Evolutionary conservation across 1,140 invertebrate genomes (phyloP).

Genomic region (Musca domestica): DNA sequence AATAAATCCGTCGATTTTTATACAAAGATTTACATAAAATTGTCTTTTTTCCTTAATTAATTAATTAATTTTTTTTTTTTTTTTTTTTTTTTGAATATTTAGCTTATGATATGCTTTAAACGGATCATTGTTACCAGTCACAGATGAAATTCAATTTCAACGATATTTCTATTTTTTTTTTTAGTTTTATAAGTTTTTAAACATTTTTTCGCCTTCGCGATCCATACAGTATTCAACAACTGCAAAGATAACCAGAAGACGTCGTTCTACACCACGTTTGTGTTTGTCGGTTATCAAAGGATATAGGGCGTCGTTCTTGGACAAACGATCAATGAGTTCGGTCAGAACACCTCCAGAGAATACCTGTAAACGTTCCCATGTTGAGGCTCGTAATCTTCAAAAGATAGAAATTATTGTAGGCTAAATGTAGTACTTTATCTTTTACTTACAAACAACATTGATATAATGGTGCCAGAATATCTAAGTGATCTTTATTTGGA

Average conservation of each 20-base stretch:
- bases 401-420: conserved; percentile 32
- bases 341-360: conserved; percentile 68
- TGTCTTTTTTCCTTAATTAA: no score
- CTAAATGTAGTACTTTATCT: not conserved
- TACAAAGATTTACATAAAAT: no score
- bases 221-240: conserved; percentile 71
- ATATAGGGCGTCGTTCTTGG: conserved; percentile 53
- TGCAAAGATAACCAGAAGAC: conserved; percentile 70
- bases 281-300: conserved; percentile 73
- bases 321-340: conserved; percentile 56
- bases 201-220: conserved; percentile 56
- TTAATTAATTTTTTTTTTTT: no score
- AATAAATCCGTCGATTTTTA: no score
- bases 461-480: conserved; percentile 85
- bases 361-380: conserved; percentile 68
- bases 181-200: conserved; percentile 42
- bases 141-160: no score
- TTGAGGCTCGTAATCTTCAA: conserved; percentile 67
- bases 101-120: no score
- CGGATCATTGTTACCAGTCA: no score
- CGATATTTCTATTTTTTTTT: no score
- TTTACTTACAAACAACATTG: conserved; percentile 83
- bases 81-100: no score
- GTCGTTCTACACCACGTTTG: conserved; percentile 74
- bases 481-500: conserved; percentile 76